Evolutionary conservation across 2,113 vertebrate species (phyloP), one percentile per base, ranked within the genome.

Genomic region (Sylvia atricapilla): DNA sequence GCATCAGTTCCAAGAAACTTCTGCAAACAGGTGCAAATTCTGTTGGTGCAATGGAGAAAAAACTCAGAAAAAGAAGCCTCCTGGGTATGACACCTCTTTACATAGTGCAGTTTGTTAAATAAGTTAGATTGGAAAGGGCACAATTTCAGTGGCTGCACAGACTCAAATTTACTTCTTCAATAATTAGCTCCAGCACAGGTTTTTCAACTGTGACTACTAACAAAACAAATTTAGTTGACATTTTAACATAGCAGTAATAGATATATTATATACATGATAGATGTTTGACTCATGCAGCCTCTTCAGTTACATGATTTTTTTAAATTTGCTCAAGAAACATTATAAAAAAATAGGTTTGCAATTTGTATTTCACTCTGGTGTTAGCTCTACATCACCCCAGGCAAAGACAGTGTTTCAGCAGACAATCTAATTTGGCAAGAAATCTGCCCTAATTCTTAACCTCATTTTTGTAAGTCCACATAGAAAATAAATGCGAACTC

Each of bases 291-390:
- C 84, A 86, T 59, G 80, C 91, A 90, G 89, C 78, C 93, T 84
- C 62, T 37, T 84, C 76, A 89, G 72, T 94, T 88, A 95, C 59
- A 66, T 82, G 66, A 72, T 66, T 88, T 46, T 66, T 47, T 44
- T 6, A 0, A 46, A 87, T 95, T 97, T 95, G 89, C 81, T 91
- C 91, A 88, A 95, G 94, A 96, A 95, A 93, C 47, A 46, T 94
- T 77, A 91, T 96, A 97, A 97, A 97, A 97, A 97, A 97, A 97
- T 97, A 97, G 87, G 84, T 92, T 88, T 96, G 72, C 85, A 77
- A 86, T 96, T 97, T 95, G 55, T 95, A 87, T 96, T 96, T 96
- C 72, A 55, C 62, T 95, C 66, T 16, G 62, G 62, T 66, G 47
- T 92, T 79, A 87, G 87, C 72, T 85, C 41, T 10, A 31, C 47